phyloP scores from a whole-genome alignment of 2,888 invertebrate genomes.

The Himalopsyche kuldschensis region DNA sequence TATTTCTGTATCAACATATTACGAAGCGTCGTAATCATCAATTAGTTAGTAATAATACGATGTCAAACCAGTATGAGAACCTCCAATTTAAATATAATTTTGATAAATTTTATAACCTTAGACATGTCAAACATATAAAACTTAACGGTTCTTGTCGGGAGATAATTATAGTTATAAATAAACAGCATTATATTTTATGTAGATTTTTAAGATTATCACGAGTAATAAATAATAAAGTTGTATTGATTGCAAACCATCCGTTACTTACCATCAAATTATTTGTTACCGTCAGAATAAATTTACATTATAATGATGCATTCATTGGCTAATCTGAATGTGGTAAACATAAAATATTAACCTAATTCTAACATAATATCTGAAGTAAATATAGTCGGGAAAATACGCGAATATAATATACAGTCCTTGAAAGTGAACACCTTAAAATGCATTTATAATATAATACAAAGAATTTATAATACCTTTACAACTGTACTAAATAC shows the following conservation, averaged over 20 bases:
- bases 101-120: background rate
- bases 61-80: background rate
- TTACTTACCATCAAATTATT: background rate
- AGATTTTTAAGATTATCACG: background rate
- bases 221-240: background rate
- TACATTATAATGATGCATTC: background rate
- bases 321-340: background rate
- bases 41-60: too few species aligned
- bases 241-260: background rate
- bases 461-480: too few species aligned
- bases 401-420: too few species aligned
- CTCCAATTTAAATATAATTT: background rate
- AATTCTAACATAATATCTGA: background rate
- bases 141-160: background rate
- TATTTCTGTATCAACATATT: too few species aligned
- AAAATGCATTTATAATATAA: too few species aligned
- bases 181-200: background rate
- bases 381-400: too few species aligned
- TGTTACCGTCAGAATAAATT: background rate
- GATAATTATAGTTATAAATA: background rate
- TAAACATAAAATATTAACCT: background rate
- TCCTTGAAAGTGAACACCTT: too few species aligned
- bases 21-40: too few species aligned
- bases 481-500: too few species aligned
- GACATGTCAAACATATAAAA: background rate